These are phyloP conservation scores for Galago senegalensis DNA, from an alignment of 2,797 vertebrate genomes.

Conservation along the genomic window DNA sequence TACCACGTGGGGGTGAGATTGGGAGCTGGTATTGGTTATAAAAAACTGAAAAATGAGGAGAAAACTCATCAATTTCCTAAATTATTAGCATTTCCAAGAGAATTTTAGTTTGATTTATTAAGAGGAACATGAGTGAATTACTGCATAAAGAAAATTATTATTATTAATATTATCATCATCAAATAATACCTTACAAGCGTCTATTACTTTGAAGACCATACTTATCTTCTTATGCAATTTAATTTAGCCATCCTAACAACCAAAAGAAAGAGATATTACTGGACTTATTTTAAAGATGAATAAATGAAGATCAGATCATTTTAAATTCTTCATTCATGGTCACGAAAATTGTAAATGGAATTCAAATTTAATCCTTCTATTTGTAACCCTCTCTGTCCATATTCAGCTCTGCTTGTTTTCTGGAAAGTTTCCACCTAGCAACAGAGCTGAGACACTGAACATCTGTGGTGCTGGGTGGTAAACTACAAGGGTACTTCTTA, in stretches of 20 bases:
- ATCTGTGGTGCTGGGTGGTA: neutral
- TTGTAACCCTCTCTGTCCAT: neutral
- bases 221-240: neutral
- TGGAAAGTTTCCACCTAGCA: neutral
- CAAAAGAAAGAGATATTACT: neutral
- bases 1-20: neutral
- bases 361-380: neutral
- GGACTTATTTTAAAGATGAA: constrained; percentile 32
- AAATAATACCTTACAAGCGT: neutral
- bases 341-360: neutral
- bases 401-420: neutral
- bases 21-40: neutral
- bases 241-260: neutral
- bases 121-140: neutral
- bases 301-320: neutral
- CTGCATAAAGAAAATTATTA: neutral
- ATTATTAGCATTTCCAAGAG: neutral
- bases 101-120: constrained; percentile 17
- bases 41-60: neutral
- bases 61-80: neutral
- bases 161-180: neutral
- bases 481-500: neutral
- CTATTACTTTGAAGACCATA: neutral
- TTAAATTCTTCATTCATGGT: constrained; percentile 26
- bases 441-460: neutral